Conservation (phyloP, 2,797 vertebrate genomes). For the Hypotaenidia okinawae region DNA sequence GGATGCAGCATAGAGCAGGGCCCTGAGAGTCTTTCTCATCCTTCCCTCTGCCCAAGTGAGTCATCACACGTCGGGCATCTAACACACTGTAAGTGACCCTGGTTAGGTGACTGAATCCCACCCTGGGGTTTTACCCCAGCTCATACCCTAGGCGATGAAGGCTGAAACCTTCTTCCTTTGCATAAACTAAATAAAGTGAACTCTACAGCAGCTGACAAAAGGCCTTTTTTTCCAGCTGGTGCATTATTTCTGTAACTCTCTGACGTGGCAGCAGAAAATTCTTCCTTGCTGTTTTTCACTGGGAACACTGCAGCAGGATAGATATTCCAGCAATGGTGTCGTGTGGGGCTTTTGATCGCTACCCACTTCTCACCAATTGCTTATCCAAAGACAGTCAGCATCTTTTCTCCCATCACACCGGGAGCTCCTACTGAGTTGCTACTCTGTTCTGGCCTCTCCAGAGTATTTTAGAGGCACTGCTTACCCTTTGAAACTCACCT, state of each 20-base stretch:
- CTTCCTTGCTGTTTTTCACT: not conserved
- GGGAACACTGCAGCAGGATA: not conserved
- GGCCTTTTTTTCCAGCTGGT: not conserved
- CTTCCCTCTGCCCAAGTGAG: not conserved
- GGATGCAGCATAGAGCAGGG: rapidly evolving
- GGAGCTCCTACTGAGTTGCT: not conserved
- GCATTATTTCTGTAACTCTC: not conserved
- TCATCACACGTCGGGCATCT: not conserved
- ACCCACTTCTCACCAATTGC: not conserved
- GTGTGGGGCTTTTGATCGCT: not conserved
- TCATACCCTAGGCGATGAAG: not conserved
- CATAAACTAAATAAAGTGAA: not conserved
- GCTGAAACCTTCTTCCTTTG: not conserved
- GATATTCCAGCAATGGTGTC: not conserved
- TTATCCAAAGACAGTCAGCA: not conserved
- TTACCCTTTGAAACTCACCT: not conserved
- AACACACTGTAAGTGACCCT: not conserved
- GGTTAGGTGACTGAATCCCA: not conserved
- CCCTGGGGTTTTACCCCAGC: not conserved
- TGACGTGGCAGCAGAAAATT: not conserved
- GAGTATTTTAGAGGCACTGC: not conserved
- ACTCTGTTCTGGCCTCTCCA: not conserved
- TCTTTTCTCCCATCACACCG: not conserved
- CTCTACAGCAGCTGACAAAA: not conserved
- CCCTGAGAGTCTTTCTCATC: not conserved